These are phyloP conservation scores for Numenius phaeopus DNA, from an alignment of 2,797 vertebrate genomes.

Conservation along the genomic window DNA sequence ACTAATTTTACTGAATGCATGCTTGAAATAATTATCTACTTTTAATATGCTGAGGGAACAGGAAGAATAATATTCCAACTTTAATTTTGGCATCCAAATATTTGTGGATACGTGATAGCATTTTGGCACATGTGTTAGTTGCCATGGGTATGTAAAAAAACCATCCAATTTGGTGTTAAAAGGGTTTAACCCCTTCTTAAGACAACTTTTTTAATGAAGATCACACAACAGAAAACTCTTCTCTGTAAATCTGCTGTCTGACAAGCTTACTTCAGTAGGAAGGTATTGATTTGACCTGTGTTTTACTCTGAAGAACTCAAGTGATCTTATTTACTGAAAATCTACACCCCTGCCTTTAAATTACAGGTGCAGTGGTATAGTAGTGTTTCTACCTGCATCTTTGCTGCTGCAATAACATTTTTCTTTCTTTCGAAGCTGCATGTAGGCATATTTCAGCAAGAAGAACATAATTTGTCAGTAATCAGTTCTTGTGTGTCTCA, in stretches of 20 bases:
- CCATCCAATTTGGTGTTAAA: background rate
- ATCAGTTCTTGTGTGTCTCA: conserved; percentile 19
- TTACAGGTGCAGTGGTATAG: background rate
- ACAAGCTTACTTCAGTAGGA: background rate
- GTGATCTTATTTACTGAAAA: background rate
- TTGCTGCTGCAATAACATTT: background rate
- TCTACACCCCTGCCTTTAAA: conserved; percentile 9
- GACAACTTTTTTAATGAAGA: background rate
- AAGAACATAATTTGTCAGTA: conserved; percentile 30
- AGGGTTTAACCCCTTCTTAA: conserved; percentile 25
- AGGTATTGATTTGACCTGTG: conserved; percentile 17
- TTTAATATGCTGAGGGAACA: conserved; percentile 23
- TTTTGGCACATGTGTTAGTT: conserved; percentile 49
- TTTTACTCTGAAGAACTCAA: conserved; percentile 26
- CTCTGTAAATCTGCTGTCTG: background rate
- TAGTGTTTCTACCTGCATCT: background rate
- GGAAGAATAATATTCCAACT: conserved; percentile 50
- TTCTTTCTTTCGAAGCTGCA: background rate
- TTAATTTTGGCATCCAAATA: conserved; percentile 22
- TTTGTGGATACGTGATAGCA: conserved; percentile 11
- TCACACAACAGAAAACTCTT: background rate
- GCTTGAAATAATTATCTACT: conserved; percentile 36
- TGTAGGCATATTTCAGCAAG: conserved; percentile 1
- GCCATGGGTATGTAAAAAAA: background rate
- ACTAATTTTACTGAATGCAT: background rate